Evolutionary conservation across 1,140 invertebrate genomes (phyloP).

Genomic region (Heliconius melpomene): DNA sequence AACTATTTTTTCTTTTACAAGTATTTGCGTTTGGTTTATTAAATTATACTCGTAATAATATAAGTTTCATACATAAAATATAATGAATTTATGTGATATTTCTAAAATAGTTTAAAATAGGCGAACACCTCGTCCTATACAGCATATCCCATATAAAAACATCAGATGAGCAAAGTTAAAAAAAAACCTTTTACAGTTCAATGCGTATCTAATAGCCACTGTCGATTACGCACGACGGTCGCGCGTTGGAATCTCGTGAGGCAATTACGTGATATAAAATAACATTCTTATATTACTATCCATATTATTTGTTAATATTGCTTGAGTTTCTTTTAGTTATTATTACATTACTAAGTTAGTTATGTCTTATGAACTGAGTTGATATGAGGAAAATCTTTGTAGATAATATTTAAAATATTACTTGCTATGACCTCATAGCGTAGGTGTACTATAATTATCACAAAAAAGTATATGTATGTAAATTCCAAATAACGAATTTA

Average conservation of each 20-base stretch:
- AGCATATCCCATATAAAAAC: neutral
- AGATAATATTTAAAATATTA: neutral
- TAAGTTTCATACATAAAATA: neutral
- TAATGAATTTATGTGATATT: neutral
- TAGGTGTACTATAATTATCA: neutral
- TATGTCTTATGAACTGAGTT: neutral
- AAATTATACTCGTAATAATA: too few relatives aligned
- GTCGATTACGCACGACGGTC: constrained; percentile 9
- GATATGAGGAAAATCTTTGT: neutral
- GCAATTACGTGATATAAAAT: constrained; percentile 13
- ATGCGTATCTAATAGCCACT: neutral
- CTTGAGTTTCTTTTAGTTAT: neutral
- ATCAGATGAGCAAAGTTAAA: neutral
- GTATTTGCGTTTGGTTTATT: too few relatives aligned
- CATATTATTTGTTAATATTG: neutral
- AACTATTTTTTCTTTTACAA: too few relatives aligned
- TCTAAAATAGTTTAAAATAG: neutral
- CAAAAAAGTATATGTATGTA: neutral
- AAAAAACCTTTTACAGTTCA: constrained; percentile 4
- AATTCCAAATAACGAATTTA: too few relatives aligned
- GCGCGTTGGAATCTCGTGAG: constrained; percentile 9
- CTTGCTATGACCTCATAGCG: neutral
- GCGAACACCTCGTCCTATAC: neutral
- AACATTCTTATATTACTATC: neutral
- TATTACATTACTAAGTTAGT: neutral